These are phyloP conservation scores for Sapayoa aenigma DNA, from an alignment of 2,113 vertebrate genomes.

Conservation along the genomic window DNA sequence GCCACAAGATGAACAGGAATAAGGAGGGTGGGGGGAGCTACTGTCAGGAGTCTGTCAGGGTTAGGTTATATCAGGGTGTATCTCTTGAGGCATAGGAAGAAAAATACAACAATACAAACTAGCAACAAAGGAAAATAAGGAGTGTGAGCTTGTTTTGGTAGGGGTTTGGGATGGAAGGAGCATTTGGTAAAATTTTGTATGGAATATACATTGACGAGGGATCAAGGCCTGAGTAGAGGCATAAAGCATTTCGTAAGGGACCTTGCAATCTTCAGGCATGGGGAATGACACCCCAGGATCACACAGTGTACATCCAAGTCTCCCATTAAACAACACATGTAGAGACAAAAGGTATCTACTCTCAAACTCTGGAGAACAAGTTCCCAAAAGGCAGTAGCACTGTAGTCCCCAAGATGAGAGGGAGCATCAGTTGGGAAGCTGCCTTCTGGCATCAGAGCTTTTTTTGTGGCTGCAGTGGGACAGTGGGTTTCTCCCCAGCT, in stretches of 20 bases:
- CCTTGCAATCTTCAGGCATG: neutral
- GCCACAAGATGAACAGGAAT: neutral
- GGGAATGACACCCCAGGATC: neutral
- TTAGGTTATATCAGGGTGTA: neutral
- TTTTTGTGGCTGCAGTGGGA: neutral
- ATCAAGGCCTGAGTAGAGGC: neutral
- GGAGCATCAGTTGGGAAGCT: neutral
- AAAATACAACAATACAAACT: neutral
- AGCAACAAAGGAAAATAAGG: neutral
- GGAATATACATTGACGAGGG: neutral
- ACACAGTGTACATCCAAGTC: fast-evolving
- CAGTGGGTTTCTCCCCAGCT: fast-evolving
- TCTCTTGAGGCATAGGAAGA: neutral
- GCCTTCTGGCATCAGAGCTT: neutral
- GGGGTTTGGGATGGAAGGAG: neutral
- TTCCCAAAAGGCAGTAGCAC: neutral
- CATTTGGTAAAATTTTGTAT: neutral
- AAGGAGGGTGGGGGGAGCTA: neutral
- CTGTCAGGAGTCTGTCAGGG: neutral
- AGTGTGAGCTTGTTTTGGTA: neutral
- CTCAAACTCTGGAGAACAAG: neutral
- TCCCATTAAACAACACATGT: neutral
- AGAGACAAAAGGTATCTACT: neutral
- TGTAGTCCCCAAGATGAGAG: neutral
- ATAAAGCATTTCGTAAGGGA: neutral